phyloP scores from a whole-genome alignment of 2,888 invertebrate genomes.

The Tupiocoris notatus region DNA sequence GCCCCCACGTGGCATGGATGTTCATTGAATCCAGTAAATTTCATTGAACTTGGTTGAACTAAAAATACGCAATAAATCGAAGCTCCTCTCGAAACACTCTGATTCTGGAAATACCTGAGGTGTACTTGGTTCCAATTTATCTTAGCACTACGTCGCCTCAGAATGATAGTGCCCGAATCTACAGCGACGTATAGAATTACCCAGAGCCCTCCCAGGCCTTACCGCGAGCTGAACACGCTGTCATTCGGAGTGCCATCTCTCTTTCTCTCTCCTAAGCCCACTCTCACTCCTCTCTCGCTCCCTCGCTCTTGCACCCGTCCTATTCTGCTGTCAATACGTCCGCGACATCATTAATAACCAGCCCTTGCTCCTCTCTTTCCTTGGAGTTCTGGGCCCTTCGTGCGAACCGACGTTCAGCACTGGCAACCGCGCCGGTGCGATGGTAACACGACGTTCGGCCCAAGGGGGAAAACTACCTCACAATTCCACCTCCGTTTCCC shows the following conservation, averaged over 20 bases:
- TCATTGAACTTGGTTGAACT: too few relatives aligned
- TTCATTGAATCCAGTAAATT: too few relatives aligned
- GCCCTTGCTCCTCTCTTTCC: background rate
- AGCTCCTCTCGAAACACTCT: too few relatives aligned
- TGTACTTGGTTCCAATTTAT: too few relatives aligned
- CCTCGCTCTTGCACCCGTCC: constrained; percentile 29
- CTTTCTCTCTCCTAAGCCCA: background rate
- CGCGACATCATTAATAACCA: constrained; percentile 42
- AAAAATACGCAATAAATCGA: too few relatives aligned
- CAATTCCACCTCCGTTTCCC: background rate
- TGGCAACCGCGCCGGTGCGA: background rate
- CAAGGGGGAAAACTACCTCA: background rate
- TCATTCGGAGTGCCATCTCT: background rate
- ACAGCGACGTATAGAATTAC: background rate
- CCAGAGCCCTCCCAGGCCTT: background rate
- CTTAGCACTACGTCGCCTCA: too few relatives aligned
- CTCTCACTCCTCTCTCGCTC: background rate
- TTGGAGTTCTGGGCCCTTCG: background rate
- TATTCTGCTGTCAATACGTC: constrained; percentile 42
- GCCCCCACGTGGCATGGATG: too few relatives aligned
- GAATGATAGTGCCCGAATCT: too few relatives aligned
- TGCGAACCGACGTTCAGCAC: background rate
- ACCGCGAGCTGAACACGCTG: background rate
- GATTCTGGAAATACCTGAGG: too few relatives aligned
- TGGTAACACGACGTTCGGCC: background rate